Evolutionary conservation across 2,797 vertebrate genomes (phyloP), one percentile per base, ranked within the genome.

Genomic region (Odontamblyopus lacepedii): DNA sequence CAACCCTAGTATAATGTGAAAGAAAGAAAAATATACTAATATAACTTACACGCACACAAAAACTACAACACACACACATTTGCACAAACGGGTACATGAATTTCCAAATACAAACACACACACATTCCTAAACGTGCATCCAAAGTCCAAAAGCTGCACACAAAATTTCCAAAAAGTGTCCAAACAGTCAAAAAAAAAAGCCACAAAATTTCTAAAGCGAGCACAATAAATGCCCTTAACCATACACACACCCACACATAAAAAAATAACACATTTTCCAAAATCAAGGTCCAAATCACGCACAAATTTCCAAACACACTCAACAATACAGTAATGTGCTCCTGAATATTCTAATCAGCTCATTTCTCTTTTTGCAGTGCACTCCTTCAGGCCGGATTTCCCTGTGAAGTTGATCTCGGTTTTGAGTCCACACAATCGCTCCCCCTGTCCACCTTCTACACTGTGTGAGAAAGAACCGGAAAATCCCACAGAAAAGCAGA

Each of bases 401-500:
- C 9, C 62, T 13, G 35, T 63, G 12, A 63, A 38, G 35, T 30
- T 38, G 61, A 38, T 35, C 60, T 62, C 6, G 12, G 13, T 19
- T n/a, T 38, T 4, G 61, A 63, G 18, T 63, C 61, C 61, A 35
- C 61, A 35, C 30, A 35, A 38, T 38, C 19, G 11, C 30, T 38
- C 32, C 18, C 18, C 19, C 35, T 13, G 35, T 12, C 19, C 30
- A 38, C 32, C 61, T 63, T 44, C 26, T 26, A 63, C 11, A 63
- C 55, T 11, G 53, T 18, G 2, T 56, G 4, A 44, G 62, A 23
- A 9, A 44, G 62, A 35, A 44, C 35, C n/a, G 62, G 35, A 44
- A 63, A 63, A 63, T 63, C 62, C 62, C 62, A 44, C n/a, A 23
- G 13, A 61, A 61, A 61, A 61, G 5, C n/a, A 44, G 62, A 63